These are phyloP conservation scores for Lasioglossum marginatum DNA, from an alignment of 2,888 invertebrate genomes.

Conservation along the genomic window DNA sequence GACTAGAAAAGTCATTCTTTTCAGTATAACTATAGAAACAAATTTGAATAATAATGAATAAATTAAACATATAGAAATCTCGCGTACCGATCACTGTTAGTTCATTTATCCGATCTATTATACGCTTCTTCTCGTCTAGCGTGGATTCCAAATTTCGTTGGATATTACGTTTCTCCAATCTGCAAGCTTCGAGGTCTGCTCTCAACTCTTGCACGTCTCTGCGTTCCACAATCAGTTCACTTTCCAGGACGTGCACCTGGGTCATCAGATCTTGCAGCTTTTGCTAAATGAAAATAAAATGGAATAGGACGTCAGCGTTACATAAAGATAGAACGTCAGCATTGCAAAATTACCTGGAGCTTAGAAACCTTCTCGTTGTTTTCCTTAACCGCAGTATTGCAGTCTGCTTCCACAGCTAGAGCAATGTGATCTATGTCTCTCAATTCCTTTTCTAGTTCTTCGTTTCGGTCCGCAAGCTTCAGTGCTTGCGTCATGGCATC, in stretches of 20 bases:
- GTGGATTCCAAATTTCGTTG: slow-evolving; percentile 86
- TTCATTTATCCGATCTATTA: slow-evolving; percentile 87
- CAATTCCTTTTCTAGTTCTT: slow-evolving; percentile 89
- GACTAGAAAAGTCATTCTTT: too few species aligned
- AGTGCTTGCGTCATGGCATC: slow-evolving; percentile 93
- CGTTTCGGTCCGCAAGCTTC: slow-evolving; percentile 90
- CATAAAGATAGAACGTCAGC: not conserved
- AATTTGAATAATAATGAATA: too few species aligned
- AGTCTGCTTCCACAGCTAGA: slow-evolving; percentile 91
- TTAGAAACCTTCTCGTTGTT: slow-evolving; percentile 86
- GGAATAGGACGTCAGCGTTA: not conserved
- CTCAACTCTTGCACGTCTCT: slow-evolving; percentile 84
- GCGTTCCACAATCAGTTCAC: slow-evolving; percentile 84
- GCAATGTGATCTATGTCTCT: slow-evolving; percentile 91
- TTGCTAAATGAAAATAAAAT: slow-evolving; percentile 78
- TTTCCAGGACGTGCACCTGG: slow-evolving; percentile 85
- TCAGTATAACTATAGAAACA: too few species aligned
- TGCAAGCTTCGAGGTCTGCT: slow-evolving; percentile 85
- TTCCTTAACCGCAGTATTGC: slow-evolving; percentile 88
- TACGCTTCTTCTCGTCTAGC: slow-evolving; percentile 86
- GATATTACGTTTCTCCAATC: slow-evolving; percentile 86
- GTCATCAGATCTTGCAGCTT: slow-evolving; percentile 84
- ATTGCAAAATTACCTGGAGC: slow-evolving; percentile 77
- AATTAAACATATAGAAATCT: not conserved
- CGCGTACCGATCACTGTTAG: slow-evolving; percentile 87